Percentiles rank a stretch among this genome's conserved stretches.
phyloP scores from a whole-genome alignment of 2,888 invertebrate genomes.

The Hypomecis atomaria region DNA sequence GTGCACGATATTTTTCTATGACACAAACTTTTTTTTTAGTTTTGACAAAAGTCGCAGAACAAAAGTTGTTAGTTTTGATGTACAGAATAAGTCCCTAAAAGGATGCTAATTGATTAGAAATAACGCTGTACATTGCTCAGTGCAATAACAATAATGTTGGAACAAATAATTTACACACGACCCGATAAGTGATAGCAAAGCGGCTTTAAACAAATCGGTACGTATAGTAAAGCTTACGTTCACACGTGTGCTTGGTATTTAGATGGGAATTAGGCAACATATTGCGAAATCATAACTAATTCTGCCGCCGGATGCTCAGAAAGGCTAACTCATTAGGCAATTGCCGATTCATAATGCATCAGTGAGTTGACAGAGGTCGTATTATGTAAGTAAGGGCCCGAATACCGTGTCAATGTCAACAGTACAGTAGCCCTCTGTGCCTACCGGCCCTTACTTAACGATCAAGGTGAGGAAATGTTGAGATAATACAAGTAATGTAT shows the following conservation, averaged over 20 bases:
- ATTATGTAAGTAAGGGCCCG: slow-evolving; percentile 31
- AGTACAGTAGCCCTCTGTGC: slow-evolving; percentile 1
- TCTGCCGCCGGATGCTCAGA: background rate
- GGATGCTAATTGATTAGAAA: no score
- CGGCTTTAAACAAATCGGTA: no score
- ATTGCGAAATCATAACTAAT: slow-evolving; percentile 12
- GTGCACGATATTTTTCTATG: no score
- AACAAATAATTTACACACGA: no score
- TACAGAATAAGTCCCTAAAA: no score
- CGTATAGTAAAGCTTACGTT: no score
- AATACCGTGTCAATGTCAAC: slow-evolving; percentile 35
- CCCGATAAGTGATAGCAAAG: no score
- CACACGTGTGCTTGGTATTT: background rate
- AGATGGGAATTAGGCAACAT: slow-evolving; percentile 6
- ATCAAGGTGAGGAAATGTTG: slow-evolving; percentile 18
- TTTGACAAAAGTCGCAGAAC: no score
- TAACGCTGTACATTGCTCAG: no score
- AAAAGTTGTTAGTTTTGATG: no score
- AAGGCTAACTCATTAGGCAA: slow-evolving; percentile 18
- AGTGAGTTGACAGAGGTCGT: slow-evolving; percentile 15
- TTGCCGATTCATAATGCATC: slow-evolving; percentile 20
- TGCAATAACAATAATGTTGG: no score
- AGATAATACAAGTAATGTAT: slow-evolving; percentile 2
- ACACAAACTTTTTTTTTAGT: no score
- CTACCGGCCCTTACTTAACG: slow-evolving; percentile 12